Conservation (phyloP, 2,113 vertebrate genomes). For the Silurus glanis region DNA sequence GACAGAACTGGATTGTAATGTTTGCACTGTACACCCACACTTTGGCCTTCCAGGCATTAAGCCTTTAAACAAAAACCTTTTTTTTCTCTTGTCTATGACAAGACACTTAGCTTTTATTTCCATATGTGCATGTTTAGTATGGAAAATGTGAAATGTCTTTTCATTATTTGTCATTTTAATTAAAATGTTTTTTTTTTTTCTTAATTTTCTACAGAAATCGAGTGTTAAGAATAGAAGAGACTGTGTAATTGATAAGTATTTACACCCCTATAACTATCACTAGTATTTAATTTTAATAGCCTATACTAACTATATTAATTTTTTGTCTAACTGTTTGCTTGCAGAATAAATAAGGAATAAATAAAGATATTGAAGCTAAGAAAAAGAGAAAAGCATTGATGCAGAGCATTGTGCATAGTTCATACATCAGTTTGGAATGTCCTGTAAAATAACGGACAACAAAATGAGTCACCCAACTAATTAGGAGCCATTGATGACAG, state of each 20-base stretch:
- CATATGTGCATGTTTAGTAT: not conserved
- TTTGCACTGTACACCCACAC: not conserved
- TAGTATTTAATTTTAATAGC: not conserved
- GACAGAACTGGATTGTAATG: not conserved
- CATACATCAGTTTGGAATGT: no score
- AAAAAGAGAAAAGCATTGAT: no score
- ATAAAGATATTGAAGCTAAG: no score
- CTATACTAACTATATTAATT: not conserved
- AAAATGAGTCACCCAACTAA: no score
- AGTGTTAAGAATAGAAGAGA: not conserved
- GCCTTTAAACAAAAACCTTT: not conserved
- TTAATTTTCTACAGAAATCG: not conserved
- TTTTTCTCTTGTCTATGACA: not conserved
- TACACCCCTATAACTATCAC: not conserved
- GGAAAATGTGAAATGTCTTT: not conserved
- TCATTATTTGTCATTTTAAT: not conserved
- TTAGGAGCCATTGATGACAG: no score
- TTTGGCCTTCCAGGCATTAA: not conserved
- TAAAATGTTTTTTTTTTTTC: not conserved
- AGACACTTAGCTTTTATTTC: not conserved
- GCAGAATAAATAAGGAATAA: not conserved
- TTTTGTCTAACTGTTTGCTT: not conserved
- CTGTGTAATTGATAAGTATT: not conserved
- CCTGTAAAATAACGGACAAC: no score
- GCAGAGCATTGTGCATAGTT: no score